phyloP scores from a whole-genome alignment of 2,888 invertebrate species.

The Ceramica pisi region DNA sequence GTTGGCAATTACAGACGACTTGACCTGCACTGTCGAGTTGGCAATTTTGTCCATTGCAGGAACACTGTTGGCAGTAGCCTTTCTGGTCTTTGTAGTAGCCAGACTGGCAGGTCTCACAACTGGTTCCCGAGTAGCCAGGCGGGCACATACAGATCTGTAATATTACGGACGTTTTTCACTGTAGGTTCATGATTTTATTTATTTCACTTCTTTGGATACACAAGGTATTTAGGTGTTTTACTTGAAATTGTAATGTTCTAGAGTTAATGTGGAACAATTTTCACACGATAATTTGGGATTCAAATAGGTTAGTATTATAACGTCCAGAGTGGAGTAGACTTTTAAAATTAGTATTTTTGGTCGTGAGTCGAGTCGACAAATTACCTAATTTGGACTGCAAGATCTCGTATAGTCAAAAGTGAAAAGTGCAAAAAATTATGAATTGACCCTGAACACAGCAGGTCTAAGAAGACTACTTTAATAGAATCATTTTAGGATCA shows the following conservation, averaged over 20 bases:
- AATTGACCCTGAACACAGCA: too few relatives aligned
- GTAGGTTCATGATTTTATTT: neutral
- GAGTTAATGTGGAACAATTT: too few relatives aligned
- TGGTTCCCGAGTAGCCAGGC: conserved; percentile 94
- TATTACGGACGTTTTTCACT: neutral
- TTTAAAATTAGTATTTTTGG: too few relatives aligned
- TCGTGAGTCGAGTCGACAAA: too few relatives aligned
- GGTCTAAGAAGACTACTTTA: too few relatives aligned
- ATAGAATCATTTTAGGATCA: too few relatives aligned
- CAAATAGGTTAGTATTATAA: too few relatives aligned
- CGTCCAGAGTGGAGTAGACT: neutral
- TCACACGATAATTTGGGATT: too few relatives aligned
- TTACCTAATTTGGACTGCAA: too few relatives aligned
- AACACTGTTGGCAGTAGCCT: conserved; percentile 93
- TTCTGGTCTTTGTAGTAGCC: conserved; percentile 93
- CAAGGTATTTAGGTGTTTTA: neutral
- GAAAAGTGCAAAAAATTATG: too few relatives aligned
- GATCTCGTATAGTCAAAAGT: too few relatives aligned
- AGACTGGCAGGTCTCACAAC: conserved; percentile 94
- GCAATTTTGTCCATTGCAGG: conserved; percentile 95
- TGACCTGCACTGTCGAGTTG: conserved; percentile 88
- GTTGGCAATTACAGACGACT: conserved; percentile 93
- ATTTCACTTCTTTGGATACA: neutral
- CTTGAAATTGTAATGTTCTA: neutral
- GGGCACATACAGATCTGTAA: conserved; percentile 94